A percentile compares a stretch with the other conserved stretches of the same genome.
phyloP scores from a whole-genome alignment of 2,888 invertebrate species.

The Rhogogaster chlorosoma region DNA sequence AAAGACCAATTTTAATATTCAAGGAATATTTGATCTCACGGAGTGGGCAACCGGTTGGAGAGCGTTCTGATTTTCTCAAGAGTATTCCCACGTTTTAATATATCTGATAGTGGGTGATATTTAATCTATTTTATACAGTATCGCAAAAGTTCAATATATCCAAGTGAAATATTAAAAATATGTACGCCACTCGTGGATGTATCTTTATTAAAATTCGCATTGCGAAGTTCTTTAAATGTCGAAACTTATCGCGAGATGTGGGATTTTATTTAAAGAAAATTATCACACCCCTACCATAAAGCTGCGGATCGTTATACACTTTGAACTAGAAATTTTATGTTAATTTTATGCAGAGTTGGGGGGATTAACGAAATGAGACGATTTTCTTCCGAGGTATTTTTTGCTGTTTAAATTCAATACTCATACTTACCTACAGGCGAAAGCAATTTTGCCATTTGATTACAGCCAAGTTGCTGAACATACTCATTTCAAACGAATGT shows the following conservation, averaged over 20 bases:
- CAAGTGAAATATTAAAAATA: not conserved
- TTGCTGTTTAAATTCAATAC: conserved; percentile 42
- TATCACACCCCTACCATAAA: not conserved
- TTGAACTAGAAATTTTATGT: conserved; percentile 14
- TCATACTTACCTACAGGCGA: conserved; percentile 4
- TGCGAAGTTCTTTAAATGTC: not conserved
- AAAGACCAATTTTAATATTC: conserved; percentile 39
- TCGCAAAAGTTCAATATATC: not conserved
- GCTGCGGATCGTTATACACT: not conserved
- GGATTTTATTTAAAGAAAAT: conserved; percentile 9
- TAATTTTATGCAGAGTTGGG: conserved; percentile 24
- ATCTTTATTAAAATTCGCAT: not conserved
- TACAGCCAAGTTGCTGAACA: not conserved
- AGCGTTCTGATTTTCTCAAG: not conserved
- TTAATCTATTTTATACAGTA: conserved; percentile 16
- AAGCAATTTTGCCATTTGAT: conserved; percentile 10
- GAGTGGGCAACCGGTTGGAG: not conserved
- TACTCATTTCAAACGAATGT: not conserved
- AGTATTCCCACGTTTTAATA: conserved; percentile 2
- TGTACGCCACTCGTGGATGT: not conserved
- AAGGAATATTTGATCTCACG: conserved; percentile 18
- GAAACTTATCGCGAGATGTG: not conserved
- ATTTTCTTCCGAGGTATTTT: conserved; percentile 7
- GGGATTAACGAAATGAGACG: conserved; percentile 26
- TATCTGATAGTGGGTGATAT: conserved; percentile 7